Evolutionary conservation across 2,888 invertebrate genomes (phyloP), one percentile per base, ranked within the genome.

Genomic region (Noctua comes): DNA sequence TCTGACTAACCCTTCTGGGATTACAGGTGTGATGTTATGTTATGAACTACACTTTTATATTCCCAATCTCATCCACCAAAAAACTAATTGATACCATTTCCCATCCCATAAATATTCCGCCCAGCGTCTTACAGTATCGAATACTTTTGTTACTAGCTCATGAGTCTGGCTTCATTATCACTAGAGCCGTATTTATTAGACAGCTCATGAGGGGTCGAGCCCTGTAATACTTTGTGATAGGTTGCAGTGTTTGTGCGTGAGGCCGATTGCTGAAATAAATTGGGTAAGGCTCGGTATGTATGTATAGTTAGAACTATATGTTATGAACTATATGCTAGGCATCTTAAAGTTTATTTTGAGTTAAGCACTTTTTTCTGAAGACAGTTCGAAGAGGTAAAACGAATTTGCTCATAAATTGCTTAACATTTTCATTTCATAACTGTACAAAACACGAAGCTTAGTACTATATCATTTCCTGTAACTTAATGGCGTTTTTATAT

Each of bases 161-260:
- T 7, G 27, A 48, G 31, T 43, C 27, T 57, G 66, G 79, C 27
- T 79, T 79, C 82, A 74, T 59, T 81, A 79, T 51, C 66, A 24
- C 40, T 43, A 21, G 31, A 51, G 31, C 31, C 13, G 24, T 59
- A 68, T 79, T 73, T 82, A 79, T 74, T 81, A 31, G 59, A 75
- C 59, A 43, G 82, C 51, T 59, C 82, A 7, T 54, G 2, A 59
- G 16, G 6, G 66, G 57, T 74, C 79, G 59, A 66, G 54, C 36
- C 40, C 51, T 64, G 18, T 64, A 43, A n/a, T 43, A 48, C 43
- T 27, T 18, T 72, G 13, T 65, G 24, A 51, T 59, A 43, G 16
- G 18, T 13, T 31, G 16, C n/a, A 36, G 72, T 24, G 54, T 62
- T 18, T 31, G 40, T 69, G 36, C 36, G 31, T 46, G 46, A 31